phyloP scores from a whole-genome alignment of 2,888 invertebrate genomes.

The Drosophila anomelani region DNA sequence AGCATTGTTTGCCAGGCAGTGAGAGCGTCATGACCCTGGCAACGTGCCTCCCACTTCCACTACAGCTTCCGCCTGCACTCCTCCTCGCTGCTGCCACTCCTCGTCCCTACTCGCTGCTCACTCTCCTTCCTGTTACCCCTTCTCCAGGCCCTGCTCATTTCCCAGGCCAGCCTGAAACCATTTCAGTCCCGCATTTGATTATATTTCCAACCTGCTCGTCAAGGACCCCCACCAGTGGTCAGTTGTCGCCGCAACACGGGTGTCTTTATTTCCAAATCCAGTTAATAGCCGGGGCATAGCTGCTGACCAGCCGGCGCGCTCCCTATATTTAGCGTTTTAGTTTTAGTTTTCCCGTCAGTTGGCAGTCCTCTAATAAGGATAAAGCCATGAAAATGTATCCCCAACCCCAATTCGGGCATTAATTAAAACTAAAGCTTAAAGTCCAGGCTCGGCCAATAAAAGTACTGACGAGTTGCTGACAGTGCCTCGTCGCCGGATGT shows the following conservation, averaged over 20 bases:
- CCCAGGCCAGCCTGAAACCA: neutral
- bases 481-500: constrained; percentile 36
- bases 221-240: neutral
- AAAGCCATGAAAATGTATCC: neutral
- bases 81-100: neutral
- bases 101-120: neutral
- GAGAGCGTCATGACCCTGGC: constrained; percentile 43
- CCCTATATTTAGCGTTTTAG: constrained; percentile 3
- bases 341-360: neutral
- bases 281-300: neutral
- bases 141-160: constrained; percentile 1
- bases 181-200: constrained; percentile 2
- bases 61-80: neutral
- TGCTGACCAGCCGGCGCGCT: too few relatives aligned
- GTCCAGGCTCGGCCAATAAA: constrained; percentile 16
- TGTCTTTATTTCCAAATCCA: constrained; percentile 12
- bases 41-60: neutral
- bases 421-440: constrained; percentile 3
- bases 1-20: constrained; percentile 52
- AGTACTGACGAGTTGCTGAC: constrained; percentile 45
- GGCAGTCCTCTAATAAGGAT: neutral
- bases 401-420: neutral
- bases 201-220: neutral
- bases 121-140: neutral
- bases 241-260: constrained; percentile 1